phyloP scores from a whole-genome alignment of 2,888 invertebrate species.

The Rhorus exstirpatorius region DNA sequence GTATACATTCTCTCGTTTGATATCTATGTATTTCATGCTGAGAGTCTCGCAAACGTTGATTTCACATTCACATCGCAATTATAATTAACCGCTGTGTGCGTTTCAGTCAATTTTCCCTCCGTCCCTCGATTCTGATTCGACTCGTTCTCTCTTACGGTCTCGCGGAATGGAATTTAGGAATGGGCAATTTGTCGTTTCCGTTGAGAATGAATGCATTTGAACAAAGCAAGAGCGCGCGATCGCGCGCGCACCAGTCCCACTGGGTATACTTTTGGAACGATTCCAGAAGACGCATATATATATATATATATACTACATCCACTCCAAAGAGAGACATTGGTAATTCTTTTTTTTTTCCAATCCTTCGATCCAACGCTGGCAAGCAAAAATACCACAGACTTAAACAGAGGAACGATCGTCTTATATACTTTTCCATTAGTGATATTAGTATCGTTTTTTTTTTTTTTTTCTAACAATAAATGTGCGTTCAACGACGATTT shows the following conservation, averaged over 20 bases:
- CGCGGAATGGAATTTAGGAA: constrained; percentile 60
- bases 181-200: constrained; percentile 69
- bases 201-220: constrained; percentile 58
- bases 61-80: constrained; percentile 62
- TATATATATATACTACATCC: constrained; percentile 18
- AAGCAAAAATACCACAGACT: constrained; percentile 3
- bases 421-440: constrained; percentile 26
- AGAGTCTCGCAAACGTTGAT: constrained; percentile 46
- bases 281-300: constrained; percentile 55
- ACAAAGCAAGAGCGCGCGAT: constrained; percentile 54
- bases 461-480: constrained; percentile 19
- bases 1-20: constrained; percentile 32
- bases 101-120: constrained; percentile 34
- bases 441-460: constrained; percentile 20
- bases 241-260: constrained; percentile 35
- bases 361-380: constrained; percentile 30
- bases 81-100: constrained; percentile 48
- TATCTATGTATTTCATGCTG: constrained; percentile 37
- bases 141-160: constrained; percentile 6
- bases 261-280: constrained; percentile 61
- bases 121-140: not conserved
- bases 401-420: constrained; percentile 16
- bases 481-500: too few species aligned
- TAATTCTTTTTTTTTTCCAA: constrained; percentile 28
- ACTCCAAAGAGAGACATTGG: constrained; percentile 37